Evolutionary conservation across 2,797 vertebrate genomes (phyloP).

Genomic region (Phyllotis vaccarum): DNA sequence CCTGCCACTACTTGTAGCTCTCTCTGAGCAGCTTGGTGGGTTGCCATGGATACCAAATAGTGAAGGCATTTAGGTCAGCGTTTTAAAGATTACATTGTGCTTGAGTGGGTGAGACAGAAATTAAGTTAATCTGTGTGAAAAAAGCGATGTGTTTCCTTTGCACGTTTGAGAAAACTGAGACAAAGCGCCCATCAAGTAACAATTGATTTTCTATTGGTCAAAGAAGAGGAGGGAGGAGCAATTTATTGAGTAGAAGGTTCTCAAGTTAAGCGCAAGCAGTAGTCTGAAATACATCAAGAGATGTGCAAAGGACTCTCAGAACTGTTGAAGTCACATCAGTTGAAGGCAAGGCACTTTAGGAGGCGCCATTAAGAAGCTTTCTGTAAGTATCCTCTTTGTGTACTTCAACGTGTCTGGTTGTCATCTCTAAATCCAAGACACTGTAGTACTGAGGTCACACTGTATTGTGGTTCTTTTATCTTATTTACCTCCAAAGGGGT

Average conservation of each 20-base stretch:
- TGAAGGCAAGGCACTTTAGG: conserved; percentile 52
- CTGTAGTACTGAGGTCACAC: background rate
- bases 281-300: conserved; percentile 71
- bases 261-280: conserved; percentile 73
- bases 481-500: conserved; percentile 53
- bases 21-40: conserved; percentile 80
- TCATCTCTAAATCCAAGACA: conserved; percentile 61
- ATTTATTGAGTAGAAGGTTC: conserved; percentile 61
- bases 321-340: conserved; percentile 41
- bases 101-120: conserved; percentile 86
- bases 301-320: conserved; percentile 49
- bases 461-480: conserved; percentile 37
- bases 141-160: conserved; percentile 77
- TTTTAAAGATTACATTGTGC: conserved; percentile 84
- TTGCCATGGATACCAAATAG: conserved; percentile 88
- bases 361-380: conserved; percentile 48
- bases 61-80: conserved; percentile 80
- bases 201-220: conserved; percentile 79
- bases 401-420: conserved; percentile 17
- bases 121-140: conserved; percentile 86
- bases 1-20: conserved; percentile 79
- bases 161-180: conserved; percentile 74
- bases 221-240: conserved; percentile 59
- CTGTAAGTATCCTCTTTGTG: conserved; percentile 16
- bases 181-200: conserved; percentile 74